These are phyloP conservation scores for Trochalopteron elliotii DNA, from an alignment of 2,113 vertebrate genomes.

Conservation along the genomic window DNA sequence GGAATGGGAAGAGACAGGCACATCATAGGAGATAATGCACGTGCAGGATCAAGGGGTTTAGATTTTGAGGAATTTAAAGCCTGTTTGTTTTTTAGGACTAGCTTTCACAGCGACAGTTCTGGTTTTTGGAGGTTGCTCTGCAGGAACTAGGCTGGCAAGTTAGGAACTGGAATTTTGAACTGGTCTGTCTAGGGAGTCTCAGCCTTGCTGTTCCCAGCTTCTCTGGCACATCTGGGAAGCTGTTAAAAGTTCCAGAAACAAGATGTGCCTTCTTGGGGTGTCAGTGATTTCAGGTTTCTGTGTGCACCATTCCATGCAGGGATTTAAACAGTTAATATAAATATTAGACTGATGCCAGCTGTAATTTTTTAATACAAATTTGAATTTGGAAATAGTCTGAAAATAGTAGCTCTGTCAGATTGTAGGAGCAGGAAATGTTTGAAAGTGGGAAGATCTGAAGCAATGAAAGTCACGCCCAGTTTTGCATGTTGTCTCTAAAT, in stretches of 20 bases:
- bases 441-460: background rate
- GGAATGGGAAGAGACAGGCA: background rate
- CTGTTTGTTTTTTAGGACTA: background rate
- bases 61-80: background rate
- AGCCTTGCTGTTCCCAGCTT: background rate
- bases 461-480: background rate
- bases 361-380: rapidly evolving
- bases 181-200: background rate
- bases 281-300: background rate
- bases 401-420: background rate
- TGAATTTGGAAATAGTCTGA: background rate
- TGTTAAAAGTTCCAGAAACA: background rate
- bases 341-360: background rate
- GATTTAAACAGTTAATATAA: background rate
- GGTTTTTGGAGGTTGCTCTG: background rate
- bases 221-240: background rate
- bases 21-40: rapidly evolving
- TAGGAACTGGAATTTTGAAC: background rate
- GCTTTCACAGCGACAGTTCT: background rate
- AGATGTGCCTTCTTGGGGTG: background rate
- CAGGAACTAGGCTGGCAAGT: background rate
- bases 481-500: background rate
- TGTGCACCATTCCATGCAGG: background rate
- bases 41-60: background rate
- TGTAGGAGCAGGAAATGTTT: background rate